phyloP scores from a whole-genome alignment of 2,113 vertebrate species.

The Sus scrofa region T2T-Sscrofa CM000820.6:142004501-142005000 shows the following conservation, averaged over 20 bases:
- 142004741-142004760: background rate
- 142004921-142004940: background rate
- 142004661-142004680: background rate
- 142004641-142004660: background rate
- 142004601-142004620: background rate
- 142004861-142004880: background rate
- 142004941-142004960: background rate
- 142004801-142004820: background rate
- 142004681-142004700: background rate
- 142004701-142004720: background rate
- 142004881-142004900: background rate
- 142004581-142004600: background rate
- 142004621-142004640: background rate
- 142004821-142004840: background rate
- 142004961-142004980: background rate
- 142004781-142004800: background rate
- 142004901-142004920: background rate
- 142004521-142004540: background rate
- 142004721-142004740: background rate
- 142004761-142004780: background rate
- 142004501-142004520: background rate
- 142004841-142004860: background rate
- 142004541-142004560: background rate
- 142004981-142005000: background rate
- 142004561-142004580: background rate